A percentile compares a stretch with the other conserved stretches of the same genome.
Evolutionary conservation across 2,888 invertebrate genomes (phyloP).

Genomic region (Andricus quercusramuli): DNA sequence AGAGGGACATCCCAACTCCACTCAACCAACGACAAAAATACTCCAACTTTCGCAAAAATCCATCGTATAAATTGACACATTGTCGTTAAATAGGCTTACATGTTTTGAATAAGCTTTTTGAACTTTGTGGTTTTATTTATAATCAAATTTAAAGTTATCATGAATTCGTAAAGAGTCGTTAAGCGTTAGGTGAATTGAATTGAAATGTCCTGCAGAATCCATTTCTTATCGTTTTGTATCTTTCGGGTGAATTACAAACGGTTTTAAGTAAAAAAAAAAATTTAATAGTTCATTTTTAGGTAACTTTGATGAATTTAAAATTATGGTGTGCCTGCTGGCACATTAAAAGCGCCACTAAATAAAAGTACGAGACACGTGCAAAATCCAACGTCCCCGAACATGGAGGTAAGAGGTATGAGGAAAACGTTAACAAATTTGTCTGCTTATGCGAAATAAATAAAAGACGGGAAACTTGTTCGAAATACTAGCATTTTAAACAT

Average conservation of each 20-base stretch:
- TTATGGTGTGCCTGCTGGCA: too few relatives aligned
- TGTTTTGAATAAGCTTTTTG: not conserved
- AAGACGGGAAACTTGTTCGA: too few relatives aligned
- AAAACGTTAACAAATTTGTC: too few relatives aligned
- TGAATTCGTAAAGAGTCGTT: not conserved
- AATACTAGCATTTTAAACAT: too few relatives aligned
- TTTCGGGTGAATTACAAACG: not conserved
- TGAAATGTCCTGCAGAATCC: slow-evolving; percentile 7
- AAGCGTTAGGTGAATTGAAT: not conserved
- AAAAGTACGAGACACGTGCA: too few relatives aligned
- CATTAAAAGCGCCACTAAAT: too few relatives aligned
- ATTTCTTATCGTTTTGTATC: not conserved
- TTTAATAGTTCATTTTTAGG: not conserved
- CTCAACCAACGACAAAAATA: slow-evolving; percentile 23
- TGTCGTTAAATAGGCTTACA: not conserved
- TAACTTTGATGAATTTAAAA: too few relatives aligned
- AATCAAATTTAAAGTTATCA: not conserved
- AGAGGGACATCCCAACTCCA: slow-evolving; percentile 40
- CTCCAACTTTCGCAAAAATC: not conserved
- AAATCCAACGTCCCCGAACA: too few relatives aligned
- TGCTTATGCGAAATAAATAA: too few relatives aligned
- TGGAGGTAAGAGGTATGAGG: too few relatives aligned
- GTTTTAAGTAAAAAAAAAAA: not conserved
- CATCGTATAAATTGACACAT: not conserved
- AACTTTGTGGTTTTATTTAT: not conserved